Base-by-base conservation (phyloP, 2,888 invertebrate species). In the Euzophera pinguis region DNA sequence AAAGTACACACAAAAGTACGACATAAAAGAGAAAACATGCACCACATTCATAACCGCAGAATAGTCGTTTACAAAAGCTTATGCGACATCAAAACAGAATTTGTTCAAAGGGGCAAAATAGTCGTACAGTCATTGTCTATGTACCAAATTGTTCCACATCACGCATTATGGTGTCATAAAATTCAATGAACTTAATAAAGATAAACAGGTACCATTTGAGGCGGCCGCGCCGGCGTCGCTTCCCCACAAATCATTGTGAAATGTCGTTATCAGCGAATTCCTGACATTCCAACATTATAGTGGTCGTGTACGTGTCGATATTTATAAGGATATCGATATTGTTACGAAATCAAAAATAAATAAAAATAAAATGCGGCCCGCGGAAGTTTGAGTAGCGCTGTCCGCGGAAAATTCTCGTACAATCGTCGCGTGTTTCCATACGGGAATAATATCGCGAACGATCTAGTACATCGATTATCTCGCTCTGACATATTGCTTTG, bases 191-290 rank as follows among this genome's bases (percentile, higher is more conserved):
- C 49, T 50, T 50, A 50, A 50, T 50, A 50, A 50, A 50, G 49
- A 50, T 50, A 50, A 50, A 38, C 49, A 39, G 48, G 48, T 48
- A 32, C 49, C 39, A 14, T 50, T 39, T 39, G 16, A 39, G 47
- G 41, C 22, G 5, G 22, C 3, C 22, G 22, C 49, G 39, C 39
- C 41, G 34, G 53, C 52, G 43, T 50, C 59, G 54, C 53, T 59
- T 58, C 56, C 55, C 55, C 62, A 63, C 61, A 66, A 63, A 65
- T 66, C 64, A 65, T 62, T 50, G 56, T 45, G 57, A 59, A 60
- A 55, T 53, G 59, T 45, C 56, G 63, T 63, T 63, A 69, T 65
- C 66, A 64, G 57, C 53, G 56, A 63, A 65, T 62, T 53, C 61
- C 61, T 60, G 64, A 61, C 65, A 58, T 59, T 53, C 58, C 61